A percentile compares a stretch with the other conserved stretches of the same genome.
Evolutionary conservation across 2,888 invertebrate species (phyloP).

Genomic region (Cinara cedri): DNA sequence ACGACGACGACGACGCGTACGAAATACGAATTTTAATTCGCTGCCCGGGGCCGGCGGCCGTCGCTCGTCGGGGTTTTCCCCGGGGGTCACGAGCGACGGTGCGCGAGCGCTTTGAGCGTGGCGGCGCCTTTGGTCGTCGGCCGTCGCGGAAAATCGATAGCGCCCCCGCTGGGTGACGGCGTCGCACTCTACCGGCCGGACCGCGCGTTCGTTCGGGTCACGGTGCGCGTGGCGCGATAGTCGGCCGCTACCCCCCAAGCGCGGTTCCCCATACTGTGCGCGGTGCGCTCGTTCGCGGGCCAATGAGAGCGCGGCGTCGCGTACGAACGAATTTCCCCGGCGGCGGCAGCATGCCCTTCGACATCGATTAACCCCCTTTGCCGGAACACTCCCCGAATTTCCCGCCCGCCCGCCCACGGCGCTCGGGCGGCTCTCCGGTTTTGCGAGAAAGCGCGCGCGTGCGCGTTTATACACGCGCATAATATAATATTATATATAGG

Average conservation of each 20-base stretch:
- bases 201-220: slow-evolving; percentile 47
- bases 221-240: slow-evolving; percentile 43
- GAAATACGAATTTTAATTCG: slow-evolving; percentile 32
- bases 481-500: too few species aligned
- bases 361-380: slow-evolving; percentile 54
- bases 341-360: slow-evolving; percentile 34
- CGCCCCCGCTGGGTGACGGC: neutral
- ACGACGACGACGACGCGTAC: neutral
- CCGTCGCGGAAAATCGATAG: slow-evolving; percentile 23
- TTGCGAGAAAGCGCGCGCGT: neutral
- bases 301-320: slow-evolving; percentile 28
- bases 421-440: neutral
- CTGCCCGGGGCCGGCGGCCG: slow-evolving; percentile 12
- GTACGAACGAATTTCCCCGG: neutral
- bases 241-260: neutral
- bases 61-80: slow-evolving; percentile 29
- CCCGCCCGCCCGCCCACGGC: neutral
- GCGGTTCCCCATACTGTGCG: neutral
- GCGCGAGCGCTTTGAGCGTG: neutral
- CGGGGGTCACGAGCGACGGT: slow-evolving; percentile 13
- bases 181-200: slow-evolving; percentile 50
- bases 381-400: slow-evolving; percentile 25
- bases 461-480: too few species aligned
- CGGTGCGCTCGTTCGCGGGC: neutral
- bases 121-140: neutral